Percentiles rank a stretch among this genome's conserved stretches.
Conservation (phyloP, 92 coral and sea anemone genomes). For the Desmophyllum pertusum region DNA sequence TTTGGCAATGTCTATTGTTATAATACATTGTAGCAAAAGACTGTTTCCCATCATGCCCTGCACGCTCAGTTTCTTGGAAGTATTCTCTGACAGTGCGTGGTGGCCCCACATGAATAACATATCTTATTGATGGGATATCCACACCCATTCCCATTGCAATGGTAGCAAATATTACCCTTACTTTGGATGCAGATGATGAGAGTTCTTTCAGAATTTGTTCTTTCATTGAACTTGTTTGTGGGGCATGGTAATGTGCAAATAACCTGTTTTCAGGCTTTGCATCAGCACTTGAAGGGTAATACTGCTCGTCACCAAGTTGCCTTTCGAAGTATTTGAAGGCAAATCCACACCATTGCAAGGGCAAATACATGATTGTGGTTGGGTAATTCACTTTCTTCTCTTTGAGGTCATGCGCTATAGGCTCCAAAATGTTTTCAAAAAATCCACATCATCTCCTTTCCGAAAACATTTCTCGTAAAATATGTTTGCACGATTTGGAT, state of each 20-base stretch:
- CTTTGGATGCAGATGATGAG: conserved; percentile 18
- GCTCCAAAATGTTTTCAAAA: conserved; percentile 32
- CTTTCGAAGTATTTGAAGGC: conserved; percentile 42
- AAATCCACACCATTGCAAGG: conserved; percentile 54
- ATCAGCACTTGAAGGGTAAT: conserved; percentile 35
- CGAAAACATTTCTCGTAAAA: conserved; percentile 48
- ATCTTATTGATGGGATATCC: conserved; percentile 45
- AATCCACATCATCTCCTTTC: conserved; percentile 44
- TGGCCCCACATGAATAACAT: conserved; percentile 64
- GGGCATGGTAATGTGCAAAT: conserved; percentile 61
- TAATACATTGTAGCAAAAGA: too few relatives aligned
- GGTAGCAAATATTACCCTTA: conserved; percentile 64
- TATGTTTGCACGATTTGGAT: too few relatives aligned
- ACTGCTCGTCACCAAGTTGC: conserved; percentile 44
- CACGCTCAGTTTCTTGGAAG: too few relatives aligned
- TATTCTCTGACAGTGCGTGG: too few relatives aligned
- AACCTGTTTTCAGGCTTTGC: conserved; percentile 48
- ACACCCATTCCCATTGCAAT: conserved; percentile 78
- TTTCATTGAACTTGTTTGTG: conserved; percentile 66
- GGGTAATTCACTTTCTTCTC: conserved; percentile 32
- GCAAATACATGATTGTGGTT: conserved; percentile 41
- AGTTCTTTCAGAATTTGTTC: conserved; percentile 50
- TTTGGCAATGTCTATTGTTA: too few relatives aligned
- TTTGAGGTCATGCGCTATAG: conserved; percentile 36
- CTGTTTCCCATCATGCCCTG: too few relatives aligned